phyloP scores from a whole-genome alignment of 1,140 invertebrate species.

The Acromyrmex heyeri region DNA sequence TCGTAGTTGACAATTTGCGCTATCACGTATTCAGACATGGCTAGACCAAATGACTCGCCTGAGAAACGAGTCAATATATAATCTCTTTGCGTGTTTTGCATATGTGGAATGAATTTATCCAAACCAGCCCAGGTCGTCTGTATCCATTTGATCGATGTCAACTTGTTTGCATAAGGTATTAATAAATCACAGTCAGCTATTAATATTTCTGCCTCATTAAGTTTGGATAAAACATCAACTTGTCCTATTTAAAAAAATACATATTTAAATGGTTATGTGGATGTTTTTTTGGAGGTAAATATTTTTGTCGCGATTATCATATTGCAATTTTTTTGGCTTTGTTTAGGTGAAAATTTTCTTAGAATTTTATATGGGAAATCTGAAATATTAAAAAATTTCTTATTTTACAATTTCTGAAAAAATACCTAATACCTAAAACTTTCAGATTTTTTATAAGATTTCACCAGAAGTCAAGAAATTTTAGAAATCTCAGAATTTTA shows the following conservation, averaged over 20 bases:
- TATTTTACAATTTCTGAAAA: no score
- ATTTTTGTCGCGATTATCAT: neutral
- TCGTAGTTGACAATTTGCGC: constrained; percentile 87
- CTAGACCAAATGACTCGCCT: constrained; percentile 84
- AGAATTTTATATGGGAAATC: no score
- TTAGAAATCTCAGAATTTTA: no score
- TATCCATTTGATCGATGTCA: constrained; percentile 85
- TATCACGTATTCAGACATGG: constrained; percentile 88
- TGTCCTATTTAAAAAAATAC: constrained; percentile 58
- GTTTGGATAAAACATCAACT: constrained; percentile 53
- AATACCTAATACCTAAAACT: no score
- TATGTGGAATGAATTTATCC: constrained; percentile 77
- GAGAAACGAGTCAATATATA: constrained; percentile 85
- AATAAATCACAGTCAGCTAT: constrained; percentile 84
- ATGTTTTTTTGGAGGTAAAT: neutral
- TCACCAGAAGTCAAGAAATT: no score
- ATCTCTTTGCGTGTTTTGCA: constrained; percentile 72
- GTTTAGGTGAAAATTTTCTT: no score
- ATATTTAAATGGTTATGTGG: neutral
- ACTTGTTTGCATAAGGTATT: constrained; percentile 79
- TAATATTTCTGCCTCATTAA: constrained; percentile 83
- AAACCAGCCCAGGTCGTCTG: constrained; percentile 87
- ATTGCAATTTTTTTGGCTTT: neutral
- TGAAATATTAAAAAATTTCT: no score
- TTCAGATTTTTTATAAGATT: no score